Evolutionary conservation across 1,140 invertebrate species (phyloP).

Genomic region (Lepidurus arcticus): DNA sequence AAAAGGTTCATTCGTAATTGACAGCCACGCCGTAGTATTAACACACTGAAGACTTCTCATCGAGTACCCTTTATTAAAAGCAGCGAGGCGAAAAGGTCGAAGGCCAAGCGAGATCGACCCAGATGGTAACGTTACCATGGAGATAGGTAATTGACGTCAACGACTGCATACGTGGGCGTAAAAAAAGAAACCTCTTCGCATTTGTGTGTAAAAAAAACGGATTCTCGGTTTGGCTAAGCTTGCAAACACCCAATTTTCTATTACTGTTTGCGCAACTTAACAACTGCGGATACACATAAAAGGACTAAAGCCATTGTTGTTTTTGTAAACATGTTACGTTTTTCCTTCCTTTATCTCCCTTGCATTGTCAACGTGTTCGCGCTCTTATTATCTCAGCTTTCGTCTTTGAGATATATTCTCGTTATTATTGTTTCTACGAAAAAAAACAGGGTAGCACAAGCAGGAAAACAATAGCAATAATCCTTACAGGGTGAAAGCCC

Average conservation of each 20-base stretch:
- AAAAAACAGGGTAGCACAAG: too few species aligned
- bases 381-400: too few species aligned
- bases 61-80: constrained; percentile 1
- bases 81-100: neutral
- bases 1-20: constrained; percentile 29
- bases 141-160: constrained; percentile 15
- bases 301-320: neutral
- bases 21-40: constrained; percentile 29
- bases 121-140: constrained; percentile 13
- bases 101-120: neutral
- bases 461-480: too few species aligned
- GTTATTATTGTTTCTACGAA: too few species aligned
- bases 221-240: neutral
- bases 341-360: too few species aligned
- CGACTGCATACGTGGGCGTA: neutral
- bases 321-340: neutral
- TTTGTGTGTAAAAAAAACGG: neutral
- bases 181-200: neutral
- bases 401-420: too few species aligned
- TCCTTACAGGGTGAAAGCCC: too few species aligned
- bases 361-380: too few species aligned
- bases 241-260: neutral
- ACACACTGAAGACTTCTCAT: constrained; percentile 35
- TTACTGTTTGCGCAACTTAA: neutral
- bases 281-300: neutral